Evolutionary conservation across 2,113 vertebrate genomes (phyloP).

Genomic region (Lichenostomus cassidix): DNA sequence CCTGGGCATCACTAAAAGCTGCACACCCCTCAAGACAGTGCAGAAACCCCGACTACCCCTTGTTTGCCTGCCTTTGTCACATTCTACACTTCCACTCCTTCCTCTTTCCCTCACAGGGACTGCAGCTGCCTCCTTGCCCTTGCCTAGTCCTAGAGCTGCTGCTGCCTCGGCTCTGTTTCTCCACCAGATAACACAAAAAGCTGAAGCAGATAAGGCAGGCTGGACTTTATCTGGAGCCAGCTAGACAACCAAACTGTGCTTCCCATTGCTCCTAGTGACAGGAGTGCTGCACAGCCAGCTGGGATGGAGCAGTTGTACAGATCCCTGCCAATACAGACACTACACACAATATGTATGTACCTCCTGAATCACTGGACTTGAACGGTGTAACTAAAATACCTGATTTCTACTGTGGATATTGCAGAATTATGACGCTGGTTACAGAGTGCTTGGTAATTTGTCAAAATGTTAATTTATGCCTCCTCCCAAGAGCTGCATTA

Average conservation of each 20-base stretch:
- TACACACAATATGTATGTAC: fast-evolving
- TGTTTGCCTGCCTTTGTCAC: neutral
- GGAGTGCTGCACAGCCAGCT: neutral
- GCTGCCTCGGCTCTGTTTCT: neutral
- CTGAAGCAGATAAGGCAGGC: neutral
- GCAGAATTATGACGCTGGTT: neutral
- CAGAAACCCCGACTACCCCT: neutral
- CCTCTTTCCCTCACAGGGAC: neutral
- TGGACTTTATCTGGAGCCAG: neutral
- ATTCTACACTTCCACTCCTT: too few relatives aligned
- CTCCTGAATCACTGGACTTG: neutral
- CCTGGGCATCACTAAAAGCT: neutral
- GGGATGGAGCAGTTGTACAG: neutral
- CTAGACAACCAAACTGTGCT: neutral
- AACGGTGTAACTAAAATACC: neutral
- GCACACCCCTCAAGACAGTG: neutral
- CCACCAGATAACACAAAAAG: neutral
- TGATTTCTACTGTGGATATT: neutral
- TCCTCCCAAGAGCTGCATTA: neutral
- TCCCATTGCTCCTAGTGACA: neutral
- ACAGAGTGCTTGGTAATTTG: neutral
- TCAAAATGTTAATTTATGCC: neutral
- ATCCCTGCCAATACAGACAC: neutral
- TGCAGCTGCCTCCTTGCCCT: neutral
- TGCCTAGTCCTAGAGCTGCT: neutral